A percentile compares a stretch with the other conserved stretches of the same genome.
These are phyloP conservation scores for Caenorhabditis sp. DNA, from an alignment of 2,888 invertebrate genomes.

Conservation along the genomic window DNA sequence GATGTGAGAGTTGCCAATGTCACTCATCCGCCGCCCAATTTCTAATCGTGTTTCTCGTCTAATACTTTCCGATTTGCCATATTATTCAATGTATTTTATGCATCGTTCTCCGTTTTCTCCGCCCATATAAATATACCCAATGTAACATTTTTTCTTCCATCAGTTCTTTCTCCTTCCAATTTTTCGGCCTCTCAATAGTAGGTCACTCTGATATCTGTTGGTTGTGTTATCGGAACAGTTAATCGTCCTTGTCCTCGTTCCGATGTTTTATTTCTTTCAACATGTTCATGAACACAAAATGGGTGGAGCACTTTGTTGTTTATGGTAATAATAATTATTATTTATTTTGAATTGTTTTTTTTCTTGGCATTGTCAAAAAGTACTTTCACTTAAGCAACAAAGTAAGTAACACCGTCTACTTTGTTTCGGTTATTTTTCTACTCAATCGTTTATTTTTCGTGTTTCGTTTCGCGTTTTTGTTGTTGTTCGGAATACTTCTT, in stretches of 20 bases:
- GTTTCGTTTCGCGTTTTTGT: no score
- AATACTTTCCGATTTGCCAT: no score
- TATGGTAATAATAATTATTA: not conserved
- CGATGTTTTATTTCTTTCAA: not conserved
- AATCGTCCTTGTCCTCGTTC: constrained; percentile 1
- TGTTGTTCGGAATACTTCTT: no score
- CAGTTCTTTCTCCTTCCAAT: not conserved
- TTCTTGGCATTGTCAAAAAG: not conserved
- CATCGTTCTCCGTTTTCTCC: not conserved
- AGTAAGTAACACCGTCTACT: not conserved
- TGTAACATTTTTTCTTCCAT: not conserved
- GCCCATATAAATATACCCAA: not conserved
- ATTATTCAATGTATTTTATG: no score
- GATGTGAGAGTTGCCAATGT: no score
- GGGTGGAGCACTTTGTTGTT: not conserved
- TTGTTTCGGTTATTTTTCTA: not conserved
- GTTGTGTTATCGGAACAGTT: not conserved
- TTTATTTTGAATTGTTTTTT: not conserved
- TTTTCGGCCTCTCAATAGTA: not conserved
- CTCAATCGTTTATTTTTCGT: no score
- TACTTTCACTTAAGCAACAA: not conserved
- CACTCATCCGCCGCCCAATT: no score
- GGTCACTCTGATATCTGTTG: not conserved
- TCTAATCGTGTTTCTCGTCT: no score
- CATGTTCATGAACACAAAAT: not conserved